These are phyloP conservation scores for Denticeps clupeoides DNA, from an alignment of 2,797 vertebrate species.

Conservation along the genomic window DNA sequence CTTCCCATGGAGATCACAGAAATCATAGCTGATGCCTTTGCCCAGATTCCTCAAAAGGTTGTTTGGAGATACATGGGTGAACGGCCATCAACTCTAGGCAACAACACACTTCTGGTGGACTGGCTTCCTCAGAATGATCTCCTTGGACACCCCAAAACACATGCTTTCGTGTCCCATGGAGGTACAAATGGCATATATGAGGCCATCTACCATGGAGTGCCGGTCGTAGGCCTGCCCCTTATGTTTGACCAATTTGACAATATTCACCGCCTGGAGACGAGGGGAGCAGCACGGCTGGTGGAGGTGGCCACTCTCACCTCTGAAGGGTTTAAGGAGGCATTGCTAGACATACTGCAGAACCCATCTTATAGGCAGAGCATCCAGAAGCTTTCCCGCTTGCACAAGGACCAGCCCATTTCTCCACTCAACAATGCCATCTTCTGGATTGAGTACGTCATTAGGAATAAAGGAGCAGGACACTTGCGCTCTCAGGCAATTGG, in stretches of 20 bases:
- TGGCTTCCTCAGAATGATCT: constrained; percentile 38
- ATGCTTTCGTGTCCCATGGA: constrained; percentile 30
- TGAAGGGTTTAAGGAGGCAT: constrained; percentile 15
- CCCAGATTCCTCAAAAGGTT: constrained; percentile 31
- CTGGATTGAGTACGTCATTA: constrained; percentile 33
- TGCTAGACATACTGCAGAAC: constrained; percentile 22
- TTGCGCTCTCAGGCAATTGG: constrained; percentile 13
- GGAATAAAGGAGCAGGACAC: constrained; percentile 29
- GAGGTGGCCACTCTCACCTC: constrained; percentile 16
- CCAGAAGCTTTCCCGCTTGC: constrained; percentile 22
- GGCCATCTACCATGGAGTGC: constrained; percentile 33
- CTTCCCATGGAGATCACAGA: constrained; percentile 26
- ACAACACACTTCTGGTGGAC: constrained; percentile 30
- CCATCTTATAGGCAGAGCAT: constrained; percentile 20
- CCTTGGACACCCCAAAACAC: constrained; percentile 30
- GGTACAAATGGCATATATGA: constrained; percentile 36
- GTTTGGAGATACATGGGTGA: constrained; percentile 29
- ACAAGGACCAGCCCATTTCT: constrained; percentile 20
- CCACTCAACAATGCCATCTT: constrained; percentile 25
- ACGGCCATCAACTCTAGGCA: constrained; percentile 18
- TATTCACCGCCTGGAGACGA: constrained; percentile 25
- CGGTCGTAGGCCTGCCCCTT: constrained; percentile 29
- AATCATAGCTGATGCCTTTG: constrained; percentile 26
- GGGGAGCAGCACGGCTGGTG: constrained; percentile 24
- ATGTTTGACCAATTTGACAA: constrained; percentile 37